Evolutionary conservation across 2,888 invertebrate species (phyloP).

Genomic region (Pachymerium ferrugineum): DNA sequence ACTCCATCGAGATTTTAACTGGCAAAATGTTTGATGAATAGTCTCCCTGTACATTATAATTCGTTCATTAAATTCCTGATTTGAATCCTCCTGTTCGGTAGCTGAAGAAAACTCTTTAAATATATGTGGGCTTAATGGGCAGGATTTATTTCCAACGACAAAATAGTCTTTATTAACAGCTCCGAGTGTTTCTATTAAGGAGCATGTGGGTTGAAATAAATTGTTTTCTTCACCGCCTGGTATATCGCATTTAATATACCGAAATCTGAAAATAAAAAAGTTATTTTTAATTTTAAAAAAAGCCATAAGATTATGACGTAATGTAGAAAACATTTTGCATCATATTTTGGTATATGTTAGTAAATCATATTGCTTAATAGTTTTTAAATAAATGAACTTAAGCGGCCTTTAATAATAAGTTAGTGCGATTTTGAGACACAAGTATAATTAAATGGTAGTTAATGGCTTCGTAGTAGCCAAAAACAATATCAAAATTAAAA

Average conservation of each 20-base stretch:
- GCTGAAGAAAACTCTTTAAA: neutral
- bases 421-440: no score
- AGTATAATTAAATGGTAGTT: no score
- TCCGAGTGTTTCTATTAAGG: neutral
- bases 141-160: neutral
- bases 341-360: no score
- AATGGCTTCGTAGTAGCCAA: no score
- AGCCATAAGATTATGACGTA: neutral
- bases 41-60: neutral
- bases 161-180: neutral
- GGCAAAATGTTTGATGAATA: neutral
- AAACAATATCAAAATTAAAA: no score
- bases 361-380: no score
- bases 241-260: neutral
- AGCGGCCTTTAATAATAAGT: no score
- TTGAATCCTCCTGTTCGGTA: neutral
- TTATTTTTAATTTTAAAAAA: neutral
- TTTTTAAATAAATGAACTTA: no score
- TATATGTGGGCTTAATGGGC: neutral
- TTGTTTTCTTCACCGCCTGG: neutral
- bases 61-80: neutral
- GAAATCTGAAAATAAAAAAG: neutral
- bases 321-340: no score
- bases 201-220: neutral
- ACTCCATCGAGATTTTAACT: neutral